Percentiles rank a stretch among this genome's conserved stretches.
Evolutionary conservation across 2,888 invertebrate species (phyloP).

Genomic region (Tetragonisca angustula): DNA sequence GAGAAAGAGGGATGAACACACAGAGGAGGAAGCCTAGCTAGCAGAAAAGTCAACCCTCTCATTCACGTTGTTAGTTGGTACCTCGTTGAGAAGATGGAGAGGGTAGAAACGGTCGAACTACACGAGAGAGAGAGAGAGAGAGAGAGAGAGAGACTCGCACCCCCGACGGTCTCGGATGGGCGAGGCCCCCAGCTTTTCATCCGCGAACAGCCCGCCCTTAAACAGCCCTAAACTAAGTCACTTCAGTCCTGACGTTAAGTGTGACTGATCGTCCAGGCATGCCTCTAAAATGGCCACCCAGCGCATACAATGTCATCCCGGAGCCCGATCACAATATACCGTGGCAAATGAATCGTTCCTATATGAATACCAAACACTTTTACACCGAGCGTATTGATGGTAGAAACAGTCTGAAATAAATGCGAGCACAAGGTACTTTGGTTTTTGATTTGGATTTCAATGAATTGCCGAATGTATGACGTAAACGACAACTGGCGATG

Average conservation of each 20-base stretch:
- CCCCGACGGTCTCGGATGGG: conserved; percentile 66
- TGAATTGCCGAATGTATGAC: no score
- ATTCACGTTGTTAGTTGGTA: conserved; percentile 65
- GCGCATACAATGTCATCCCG: conserved; percentile 39
- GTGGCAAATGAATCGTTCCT: conserved; percentile 17
- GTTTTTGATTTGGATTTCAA: no score
- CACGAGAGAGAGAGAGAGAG: conserved; percentile 43
- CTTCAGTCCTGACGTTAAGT: conserved; percentile 79
- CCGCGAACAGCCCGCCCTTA: conserved; percentile 75
- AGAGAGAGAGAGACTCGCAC: conserved; percentile 49
- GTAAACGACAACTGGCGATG: no score
- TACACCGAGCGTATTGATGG: not conserved
- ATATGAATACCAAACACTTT: not conserved
- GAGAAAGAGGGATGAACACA: conserved; percentile 16
- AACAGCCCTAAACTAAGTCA: conserved; percentile 81
- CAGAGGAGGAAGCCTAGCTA: conserved; percentile 22
- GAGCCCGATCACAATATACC: conserved; percentile 22
- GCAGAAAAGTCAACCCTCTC: conserved; percentile 60
- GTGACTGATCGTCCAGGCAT: conserved; percentile 79
- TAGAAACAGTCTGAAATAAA: not conserved
- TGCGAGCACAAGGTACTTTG: no score
- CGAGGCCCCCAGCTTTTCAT: conserved; percentile 71
- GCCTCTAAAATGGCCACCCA: conserved; percentile 75
- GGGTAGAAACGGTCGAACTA: conserved; percentile 52
- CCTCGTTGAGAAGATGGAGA: conserved; percentile 50